Evolutionary conservation across 2,113 vertebrate species (phyloP), one percentile per base, ranked within the genome.

Genomic region (Misgurnus anguillicaudatus): DNA sequence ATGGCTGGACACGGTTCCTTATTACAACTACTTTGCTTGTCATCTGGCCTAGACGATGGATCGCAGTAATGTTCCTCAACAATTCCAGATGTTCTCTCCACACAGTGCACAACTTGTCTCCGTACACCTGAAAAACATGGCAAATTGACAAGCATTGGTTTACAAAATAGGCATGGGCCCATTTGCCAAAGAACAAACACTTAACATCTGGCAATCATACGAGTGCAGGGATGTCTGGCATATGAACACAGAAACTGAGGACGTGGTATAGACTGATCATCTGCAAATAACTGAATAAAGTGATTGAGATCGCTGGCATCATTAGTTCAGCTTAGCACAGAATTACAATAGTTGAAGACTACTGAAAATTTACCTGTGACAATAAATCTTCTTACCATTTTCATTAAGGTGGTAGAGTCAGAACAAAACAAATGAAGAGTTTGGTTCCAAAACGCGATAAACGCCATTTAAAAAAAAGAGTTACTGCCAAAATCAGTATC

Each of bases 1-100:
- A 91, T 90, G 76, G 96, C 91, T 0, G 95, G 97, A 87, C 98
- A 99, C 2, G 92, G 92, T 51, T 95, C 94, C 88, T 94, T 92
- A 0, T 85, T 92, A 85, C 98, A 99, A 1, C 83, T 89, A 84
- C 93, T 91, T 76, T 90, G 94, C 80, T 85, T 93, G 81, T 96
- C 93, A 0, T 96, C 94, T 0, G 96, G 97, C 42, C 92, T 93
- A 55, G 82, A 90, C 11, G 91, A 83, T 0, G 87, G 83, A 1
- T 97, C 93, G 17, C 98, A 99, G 89, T 94, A 89, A 4, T 86
- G 83, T 84, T 96, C 93, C 19, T 95, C 94, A 83, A 96, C 94
- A 0, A 94, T 93, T 53, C 96, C 96, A 0, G 89, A 91, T 21
- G 89, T 92, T 88, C 83, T 89, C 82, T 97, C 95, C 79, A 93